Conservation (phyloP, 1,140 invertebrate species). For the Epicauta chinensis region DNA sequence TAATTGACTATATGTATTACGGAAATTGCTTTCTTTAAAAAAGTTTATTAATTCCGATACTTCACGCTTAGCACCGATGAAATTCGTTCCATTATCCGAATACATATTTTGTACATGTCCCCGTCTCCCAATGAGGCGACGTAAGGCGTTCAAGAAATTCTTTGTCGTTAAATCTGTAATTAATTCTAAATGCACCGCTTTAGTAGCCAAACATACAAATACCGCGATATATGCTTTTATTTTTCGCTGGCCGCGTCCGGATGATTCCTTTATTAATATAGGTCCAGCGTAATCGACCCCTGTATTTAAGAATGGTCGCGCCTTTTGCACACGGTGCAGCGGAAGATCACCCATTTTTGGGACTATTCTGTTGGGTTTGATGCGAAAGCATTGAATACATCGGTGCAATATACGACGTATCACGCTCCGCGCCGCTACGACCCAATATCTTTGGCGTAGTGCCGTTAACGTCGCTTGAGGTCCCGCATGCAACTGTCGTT, state of each 20-base stretch:
- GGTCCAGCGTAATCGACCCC: slow-evolving; percentile 3
- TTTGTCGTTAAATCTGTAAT: slow-evolving; percentile 32
- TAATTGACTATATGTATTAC: neutral
- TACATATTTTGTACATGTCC: slow-evolving; percentile 25
- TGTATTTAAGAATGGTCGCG: slow-evolving; percentile 22
- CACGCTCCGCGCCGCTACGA: slow-evolving; percentile 19
- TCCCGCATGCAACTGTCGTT: slow-evolving; percentile 3
- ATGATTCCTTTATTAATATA: neutral
- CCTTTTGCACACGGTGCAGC: slow-evolving; percentile 2
- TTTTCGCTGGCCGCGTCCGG: slow-evolving; percentile 1
- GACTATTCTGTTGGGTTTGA: slow-evolving; percentile 1
- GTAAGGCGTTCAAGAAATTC: slow-evolving; percentile 32
- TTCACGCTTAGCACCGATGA: slow-evolving; percentile 21
- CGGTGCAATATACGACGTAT: slow-evolving; percentile 22
- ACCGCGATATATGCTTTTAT: slow-evolving; percentile 1
- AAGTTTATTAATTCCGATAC: neutral
- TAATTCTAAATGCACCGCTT: slow-evolving; percentile 35
- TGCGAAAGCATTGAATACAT: slow-evolving; percentile 33
- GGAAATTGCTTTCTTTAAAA: neutral
- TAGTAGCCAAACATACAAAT: slow-evolving; percentile 1
- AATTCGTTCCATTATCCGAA: slow-evolving; percentile 31
- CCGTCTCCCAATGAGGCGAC: slow-evolving; percentile 31
- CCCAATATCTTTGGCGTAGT: slow-evolving; percentile 21
- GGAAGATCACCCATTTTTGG: slow-evolving; percentile 20
- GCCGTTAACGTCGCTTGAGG: slow-evolving; percentile 12